Evolutionary conservation across 2,113 vertebrate genomes (phyloP).

Genomic region (Platysternon megacephalum): DNA sequence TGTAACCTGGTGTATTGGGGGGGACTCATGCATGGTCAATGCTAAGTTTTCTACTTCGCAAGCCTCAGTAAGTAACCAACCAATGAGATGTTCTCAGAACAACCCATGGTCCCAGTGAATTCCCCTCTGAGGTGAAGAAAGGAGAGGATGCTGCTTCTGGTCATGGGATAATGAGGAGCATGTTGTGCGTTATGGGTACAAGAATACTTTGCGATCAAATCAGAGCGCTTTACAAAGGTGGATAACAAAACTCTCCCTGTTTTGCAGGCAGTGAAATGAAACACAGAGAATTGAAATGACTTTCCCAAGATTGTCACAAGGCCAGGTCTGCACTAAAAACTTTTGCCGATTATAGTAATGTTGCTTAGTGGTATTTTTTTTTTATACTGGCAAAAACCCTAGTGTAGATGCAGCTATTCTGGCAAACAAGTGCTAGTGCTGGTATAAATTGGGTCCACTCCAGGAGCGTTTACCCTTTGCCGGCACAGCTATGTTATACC

Average conservation of each 20-base stretch:
- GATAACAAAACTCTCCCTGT: not conserved
- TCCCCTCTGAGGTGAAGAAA: fast-evolving
- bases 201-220: not conserved
- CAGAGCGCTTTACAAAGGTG: not conserved
- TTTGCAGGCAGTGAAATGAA: not conserved
- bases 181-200: not conserved
- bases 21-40: not conserved
- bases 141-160: not conserved
- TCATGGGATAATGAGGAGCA: fast-evolving
- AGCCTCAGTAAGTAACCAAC: fast-evolving
- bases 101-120: not conserved
- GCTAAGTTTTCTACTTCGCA: not conserved
- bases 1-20: not conserved
- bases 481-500: not conserved
- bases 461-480: not conserved
- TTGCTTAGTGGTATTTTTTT: not conserved
- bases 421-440: not conserved
- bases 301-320: not conserved
- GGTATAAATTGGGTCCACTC: not conserved
- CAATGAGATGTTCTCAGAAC: not conserved
- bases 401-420: not conserved
- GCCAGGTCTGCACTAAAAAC: not conserved
- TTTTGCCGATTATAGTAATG: not conserved
- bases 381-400: not conserved
- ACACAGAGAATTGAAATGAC: not conserved